A percentile compares a stretch with the other conserved stretches of the same genome.
Conservation (phyloP, 1,140 invertebrate species). For the Cardiocondyla obscurior region DNA sequence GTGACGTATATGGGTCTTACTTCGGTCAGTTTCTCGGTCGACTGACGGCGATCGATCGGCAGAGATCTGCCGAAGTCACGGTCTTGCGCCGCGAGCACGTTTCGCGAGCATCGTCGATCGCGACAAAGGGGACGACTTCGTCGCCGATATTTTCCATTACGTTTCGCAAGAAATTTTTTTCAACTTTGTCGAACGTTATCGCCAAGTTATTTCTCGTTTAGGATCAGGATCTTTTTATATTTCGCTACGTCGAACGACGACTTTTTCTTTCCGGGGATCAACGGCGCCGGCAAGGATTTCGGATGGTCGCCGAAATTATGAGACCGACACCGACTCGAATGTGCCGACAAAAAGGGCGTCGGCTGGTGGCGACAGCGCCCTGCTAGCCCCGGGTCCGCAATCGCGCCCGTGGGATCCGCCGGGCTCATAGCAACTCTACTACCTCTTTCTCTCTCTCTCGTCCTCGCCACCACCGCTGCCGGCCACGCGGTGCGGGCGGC, state of each 20-base stretch:
- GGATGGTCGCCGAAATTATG: constrained; percentile 36
- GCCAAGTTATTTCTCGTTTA: not conserved
- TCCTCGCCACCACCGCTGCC: constrained; percentile 36
- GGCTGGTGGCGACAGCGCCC: constrained; percentile 66
- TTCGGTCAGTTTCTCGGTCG: constrained; percentile 12
- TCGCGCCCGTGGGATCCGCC: constrained; percentile 60
- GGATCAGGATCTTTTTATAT: not conserved
- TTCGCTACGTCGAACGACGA: not conserved
- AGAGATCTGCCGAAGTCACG: constrained; percentile 7
- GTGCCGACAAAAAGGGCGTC: constrained; percentile 60
- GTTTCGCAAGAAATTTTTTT: too few relatives aligned
- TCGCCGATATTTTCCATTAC: not conserved
- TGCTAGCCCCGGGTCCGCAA: constrained; percentile 56
- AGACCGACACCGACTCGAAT: constrained; percentile 46
- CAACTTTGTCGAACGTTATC: not conserved
- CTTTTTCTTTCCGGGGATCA: not conserved
- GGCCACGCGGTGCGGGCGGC: constrained; percentile 51
- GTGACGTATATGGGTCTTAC: constrained; percentile 2
- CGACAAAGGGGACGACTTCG: not conserved
- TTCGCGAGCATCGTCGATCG: not conserved
- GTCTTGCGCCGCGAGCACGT: not conserved
- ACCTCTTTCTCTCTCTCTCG: not conserved
- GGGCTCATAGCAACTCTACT: constrained; percentile 53
- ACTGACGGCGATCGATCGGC: constrained; percentile 26
- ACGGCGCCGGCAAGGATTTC: not conserved